These are phyloP conservation scores for Carpatolechia fugitivella DNA, from an alignment of 2,888 invertebrate genomes.

Conservation along the genomic window DNA sequence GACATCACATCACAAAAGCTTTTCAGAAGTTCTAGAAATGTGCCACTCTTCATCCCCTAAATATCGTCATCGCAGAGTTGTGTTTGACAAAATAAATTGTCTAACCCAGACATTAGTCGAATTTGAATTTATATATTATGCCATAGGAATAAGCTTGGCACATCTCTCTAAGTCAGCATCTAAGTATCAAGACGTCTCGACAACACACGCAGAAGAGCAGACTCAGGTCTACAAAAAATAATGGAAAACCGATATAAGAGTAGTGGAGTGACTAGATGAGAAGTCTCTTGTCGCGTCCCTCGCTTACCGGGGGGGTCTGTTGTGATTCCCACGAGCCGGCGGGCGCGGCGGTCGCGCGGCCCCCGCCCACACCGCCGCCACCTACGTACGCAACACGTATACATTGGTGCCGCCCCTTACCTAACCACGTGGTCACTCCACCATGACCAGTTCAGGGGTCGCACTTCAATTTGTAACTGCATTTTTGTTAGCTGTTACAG, in stretches of 20 bases:
- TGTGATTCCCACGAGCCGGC: conserved; percentile 67
- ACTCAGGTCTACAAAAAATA: conserved; percentile 71
- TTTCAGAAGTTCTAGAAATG: conserved; percentile 57
- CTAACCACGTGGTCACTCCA: not conserved
- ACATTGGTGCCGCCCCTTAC: conserved; percentile 15
- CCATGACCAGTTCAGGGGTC: not conserved
- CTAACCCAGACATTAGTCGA: no score
- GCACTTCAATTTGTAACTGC: not conserved
- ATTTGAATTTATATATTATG: no score
- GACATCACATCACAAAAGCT: conserved; percentile 78
- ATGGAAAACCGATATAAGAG: conserved; percentile 66
- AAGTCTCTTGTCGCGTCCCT: conserved; percentile 55
- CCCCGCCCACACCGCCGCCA: conserved; percentile 71
- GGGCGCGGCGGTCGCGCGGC: conserved; percentile 59
- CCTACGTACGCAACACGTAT: conserved; percentile 64
- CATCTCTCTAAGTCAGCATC: conserved; percentile 68
- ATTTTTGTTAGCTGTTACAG: not conserved
- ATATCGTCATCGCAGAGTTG: not conserved
- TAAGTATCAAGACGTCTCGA: conserved; percentile 67
- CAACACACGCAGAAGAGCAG: conserved; percentile 78
- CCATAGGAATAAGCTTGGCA: conserved; percentile 42
- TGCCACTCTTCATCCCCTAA: conserved; percentile 43
- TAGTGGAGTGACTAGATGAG: conserved; percentile 65
- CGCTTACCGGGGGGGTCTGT: conserved; percentile 73
- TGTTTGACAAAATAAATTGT: not conserved